These are phyloP conservation scores for Myotis lucifugus DNA, from an alignment of 2,113 vertebrate species.

Conservation along the genomic window DNA sequence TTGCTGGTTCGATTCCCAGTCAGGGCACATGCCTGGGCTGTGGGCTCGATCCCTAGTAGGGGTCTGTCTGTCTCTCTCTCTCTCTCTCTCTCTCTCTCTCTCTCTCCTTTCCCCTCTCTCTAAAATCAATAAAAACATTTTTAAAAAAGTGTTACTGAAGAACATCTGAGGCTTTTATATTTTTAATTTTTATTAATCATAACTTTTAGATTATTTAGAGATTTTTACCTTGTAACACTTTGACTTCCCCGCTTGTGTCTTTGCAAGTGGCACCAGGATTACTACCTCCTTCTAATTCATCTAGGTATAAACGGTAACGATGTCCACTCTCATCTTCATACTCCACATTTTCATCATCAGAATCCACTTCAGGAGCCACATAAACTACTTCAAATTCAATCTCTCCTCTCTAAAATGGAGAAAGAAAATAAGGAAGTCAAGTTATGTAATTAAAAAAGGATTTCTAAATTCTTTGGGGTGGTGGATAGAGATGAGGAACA, in stretches of 20 bases:
- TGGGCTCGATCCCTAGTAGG: too few species aligned
- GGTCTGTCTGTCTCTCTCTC: too few species aligned
- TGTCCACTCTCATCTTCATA: slow-evolving; percentile 98
- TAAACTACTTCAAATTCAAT: slow-evolving; percentile 99
- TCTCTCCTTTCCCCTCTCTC: too few species aligned
- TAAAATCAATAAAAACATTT: background rate
- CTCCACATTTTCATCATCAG: slow-evolving; percentile 98
- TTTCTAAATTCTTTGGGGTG: background rate
- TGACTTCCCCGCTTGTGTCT: slow-evolving; percentile 84
- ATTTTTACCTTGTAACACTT: slow-evolving; percentile 86
- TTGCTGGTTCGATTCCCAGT: too few species aligned
- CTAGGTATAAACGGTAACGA: slow-evolving; percentile 96
- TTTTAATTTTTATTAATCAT: background rate
- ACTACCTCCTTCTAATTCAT: slow-evolving; percentile 92
- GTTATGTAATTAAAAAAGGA: background rate
- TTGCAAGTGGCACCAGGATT: slow-evolving; percentile 83
- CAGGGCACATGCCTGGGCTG: too few species aligned
- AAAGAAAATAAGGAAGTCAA: background rate
- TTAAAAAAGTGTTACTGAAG: background rate
- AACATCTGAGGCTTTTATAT: background rate
- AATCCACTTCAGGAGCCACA: slow-evolving; percentile 98
- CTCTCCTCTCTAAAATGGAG: slow-evolving; percentile 91
- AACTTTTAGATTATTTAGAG: background rate
- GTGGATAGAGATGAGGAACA: background rate
- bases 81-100: too few species aligned